Base-by-base conservation (phyloP, 2,888 invertebrate genomes). In the Lutraria lutraria region DNA sequence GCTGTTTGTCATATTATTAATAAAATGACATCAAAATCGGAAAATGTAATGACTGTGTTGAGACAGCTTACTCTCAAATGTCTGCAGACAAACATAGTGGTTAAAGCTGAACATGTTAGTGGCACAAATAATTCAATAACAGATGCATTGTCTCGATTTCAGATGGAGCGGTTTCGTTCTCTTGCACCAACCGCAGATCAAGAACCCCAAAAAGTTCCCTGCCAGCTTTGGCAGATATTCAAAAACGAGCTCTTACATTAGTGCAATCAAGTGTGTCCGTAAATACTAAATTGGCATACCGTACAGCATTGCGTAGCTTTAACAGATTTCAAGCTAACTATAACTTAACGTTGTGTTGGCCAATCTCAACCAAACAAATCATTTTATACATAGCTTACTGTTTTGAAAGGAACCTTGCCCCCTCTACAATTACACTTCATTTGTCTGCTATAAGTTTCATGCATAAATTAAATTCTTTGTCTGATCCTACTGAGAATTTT, bases 1-100 rank as follows among this genome's bases (percentile, higher is more conserved):
- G n/a, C 90, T 19, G 83, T 90, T 12, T 80, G 76, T 54, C 86
- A 87, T 29, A 88, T 90, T 53, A 76, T 90, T 52, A 88, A 88
- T 25, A 85, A 83, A 81, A 90, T 88, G 88, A 85, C 85, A 25
- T 90, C 90, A 25, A 88, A 87, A 34, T 88, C 86, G 21, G 81
- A 84, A 6, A 25, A 8, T 0, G 81, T 81, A 83, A n/a, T n/a
- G n/a, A n/a, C n/a, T n/a, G n/a, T n/a, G n/a, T n/a, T n/a, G n/a
- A n/a, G n/a, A n/a, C n/a, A n/a, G n/a, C n/a, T n/a, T n/a, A n/a
- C n/a, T n/a, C n/a, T n/a, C n/a, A n/a, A n/a, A n/a, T n/a, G n/a
- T n/a, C n/a, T n/a, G n/a, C n/a, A n/a, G n/a, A n/a, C n/a, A n/a
- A n/a, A n/a, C n/a, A n/a, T n/a, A n/a, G n/a, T n/a, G n/a, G n/a